Conservation (phyloP, 2,113 vertebrate species). For the Microcebus jonahi region DNA sequence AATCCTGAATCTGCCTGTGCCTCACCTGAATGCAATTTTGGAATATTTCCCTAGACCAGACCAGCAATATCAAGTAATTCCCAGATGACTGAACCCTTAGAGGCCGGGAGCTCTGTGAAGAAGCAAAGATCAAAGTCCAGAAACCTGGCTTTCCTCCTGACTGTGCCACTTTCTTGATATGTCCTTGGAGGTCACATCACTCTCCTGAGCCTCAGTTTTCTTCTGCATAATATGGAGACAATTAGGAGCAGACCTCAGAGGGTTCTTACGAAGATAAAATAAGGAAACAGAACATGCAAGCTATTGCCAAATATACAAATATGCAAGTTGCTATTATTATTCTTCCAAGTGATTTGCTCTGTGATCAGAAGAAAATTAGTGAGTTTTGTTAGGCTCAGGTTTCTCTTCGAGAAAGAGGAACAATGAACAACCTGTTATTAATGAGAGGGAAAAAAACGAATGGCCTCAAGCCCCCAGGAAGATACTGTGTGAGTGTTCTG, state of each 20-base stretch:
- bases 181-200: background rate
- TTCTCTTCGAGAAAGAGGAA: background rate
- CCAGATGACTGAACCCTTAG: background rate
- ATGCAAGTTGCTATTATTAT: background rate
- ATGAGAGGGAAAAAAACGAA: background rate
- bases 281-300: background rate
- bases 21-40: background rate
- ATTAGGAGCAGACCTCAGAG: background rate
- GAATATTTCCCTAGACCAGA: background rate
- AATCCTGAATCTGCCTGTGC: too few relatives aligned
- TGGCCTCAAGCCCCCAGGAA: background rate
- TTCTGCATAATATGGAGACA: background rate
- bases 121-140: background rate
- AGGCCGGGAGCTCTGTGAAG: background rate
- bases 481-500: accelerated
- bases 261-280: background rate
- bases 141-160: background rate
- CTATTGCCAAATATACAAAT: background rate
- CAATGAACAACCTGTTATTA: background rate
- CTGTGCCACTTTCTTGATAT: background rate
- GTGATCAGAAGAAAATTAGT: background rate
- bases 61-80: background rate
- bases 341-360: background rate
- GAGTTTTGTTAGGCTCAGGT: background rate
- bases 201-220: background rate